Percentiles rank a stretch among this genome's conserved stretches.
Conservation (phyloP, 1,140 invertebrate species). For the Triops cancriformis region DNA sequence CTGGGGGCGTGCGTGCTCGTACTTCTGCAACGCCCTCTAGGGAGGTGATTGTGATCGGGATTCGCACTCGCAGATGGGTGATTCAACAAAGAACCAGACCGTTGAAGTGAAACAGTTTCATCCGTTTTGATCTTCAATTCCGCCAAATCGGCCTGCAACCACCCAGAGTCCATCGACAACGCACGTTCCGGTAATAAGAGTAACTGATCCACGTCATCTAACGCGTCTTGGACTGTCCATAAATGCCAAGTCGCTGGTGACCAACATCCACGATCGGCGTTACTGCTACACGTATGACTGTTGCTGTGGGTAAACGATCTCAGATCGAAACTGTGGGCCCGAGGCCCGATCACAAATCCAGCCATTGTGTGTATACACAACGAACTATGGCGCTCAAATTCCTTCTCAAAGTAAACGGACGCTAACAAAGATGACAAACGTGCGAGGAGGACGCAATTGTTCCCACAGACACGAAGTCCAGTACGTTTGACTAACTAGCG, state of each 20-base stretch:
- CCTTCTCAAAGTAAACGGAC: no score
- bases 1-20: neutral
- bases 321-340: neutral
- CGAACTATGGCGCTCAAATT: no score
- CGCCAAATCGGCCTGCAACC: slow-evolving; percentile 23
- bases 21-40: neutral
- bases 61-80: neutral
- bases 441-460: no score
- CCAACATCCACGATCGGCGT: neutral
- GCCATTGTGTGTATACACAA: neutral
- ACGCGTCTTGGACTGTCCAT: neutral
- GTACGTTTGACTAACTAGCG: neutral
- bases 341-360: neutral
- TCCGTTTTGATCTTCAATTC: slow-evolving; percentile 15
- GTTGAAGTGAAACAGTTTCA: neutral
- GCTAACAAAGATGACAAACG: no score
- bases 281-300: neutral
- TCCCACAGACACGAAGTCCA: neutral
- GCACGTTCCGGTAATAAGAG: slow-evolving; percentile 25
- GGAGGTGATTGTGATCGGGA: neutral
- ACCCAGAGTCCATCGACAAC: slow-evolving; percentile 24
- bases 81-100: neutral
- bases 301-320: neutral
- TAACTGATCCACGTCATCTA: slow-evolving; percentile 24
- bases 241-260: neutral